Conservation (phyloP, 1,140 invertebrate species). For the Philaenus spumarius region DNA sequence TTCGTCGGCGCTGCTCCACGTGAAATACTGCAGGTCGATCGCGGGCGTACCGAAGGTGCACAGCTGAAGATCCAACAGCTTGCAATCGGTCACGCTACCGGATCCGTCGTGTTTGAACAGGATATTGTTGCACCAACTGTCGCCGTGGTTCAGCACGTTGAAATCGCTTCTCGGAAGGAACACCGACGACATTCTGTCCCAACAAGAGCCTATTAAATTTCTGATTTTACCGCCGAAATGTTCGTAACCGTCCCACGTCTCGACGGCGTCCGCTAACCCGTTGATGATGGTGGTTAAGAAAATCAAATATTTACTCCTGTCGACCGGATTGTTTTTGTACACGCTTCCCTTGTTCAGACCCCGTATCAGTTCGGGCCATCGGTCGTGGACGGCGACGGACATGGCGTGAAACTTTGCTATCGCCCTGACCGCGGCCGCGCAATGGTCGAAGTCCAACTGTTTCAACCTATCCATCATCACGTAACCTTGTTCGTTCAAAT, state of each 20-base stretch:
- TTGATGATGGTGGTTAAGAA: too few species aligned
- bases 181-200: too few species aligned
- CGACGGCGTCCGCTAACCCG: too few species aligned
- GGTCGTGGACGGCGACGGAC: background rate
- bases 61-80: slow-evolving; percentile 57
- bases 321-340: too few species aligned
- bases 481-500: background rate
- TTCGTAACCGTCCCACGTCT: too few species aligned
- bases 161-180: slow-evolving; percentile 33
- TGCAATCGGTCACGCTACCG: slow-evolving; percentile 42
- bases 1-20: slow-evolving; percentile 45
- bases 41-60: slow-evolving; percentile 44
- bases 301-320: too few species aligned
- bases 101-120: slow-evolving; percentile 49
- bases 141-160: slow-evolving; percentile 55
- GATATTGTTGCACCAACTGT: slow-evolving; percentile 60
- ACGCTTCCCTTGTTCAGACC: too few species aligned
- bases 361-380: too few species aligned
- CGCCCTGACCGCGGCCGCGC: background rate
- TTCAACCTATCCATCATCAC: background rate
- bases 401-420: background rate
- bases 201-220: too few species aligned
- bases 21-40: slow-evolving; percentile 50
- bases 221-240: too few species aligned
- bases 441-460: slow-evolving; percentile 3